Evolutionary conservation across 2,797 vertebrate genomes (phyloP).

Genomic region (Xenentodon cancila): DNA sequence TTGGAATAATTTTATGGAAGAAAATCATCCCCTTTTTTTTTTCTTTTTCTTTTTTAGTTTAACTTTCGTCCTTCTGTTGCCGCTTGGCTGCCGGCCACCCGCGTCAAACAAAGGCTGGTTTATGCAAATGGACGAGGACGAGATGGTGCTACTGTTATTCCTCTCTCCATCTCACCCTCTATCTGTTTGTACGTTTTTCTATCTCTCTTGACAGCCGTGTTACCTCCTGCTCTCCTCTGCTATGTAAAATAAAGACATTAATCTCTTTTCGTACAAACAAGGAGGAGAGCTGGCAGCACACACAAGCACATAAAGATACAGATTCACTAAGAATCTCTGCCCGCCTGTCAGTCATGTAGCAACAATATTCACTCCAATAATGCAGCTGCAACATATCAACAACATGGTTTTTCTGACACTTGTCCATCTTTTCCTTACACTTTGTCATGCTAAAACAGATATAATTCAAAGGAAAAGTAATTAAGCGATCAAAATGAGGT

Average conservation of each 20-base stretch:
- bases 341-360: conserved; percentile 48
- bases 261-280: conserved; percentile 51
- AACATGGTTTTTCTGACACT: conserved; percentile 2
- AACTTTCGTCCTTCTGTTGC: conserved; percentile 88
- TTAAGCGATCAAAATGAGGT: no score
- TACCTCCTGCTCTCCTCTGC: conserved; percentile 63
- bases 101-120: conserved; percentile 86
- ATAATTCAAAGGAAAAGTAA: conserved; percentile 1
- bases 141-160: conserved; percentile 69
- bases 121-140: conserved; percentile 84
- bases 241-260: conserved; percentile 73
- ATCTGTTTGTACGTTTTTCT: conserved; percentile 60
- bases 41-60: conserved; percentile 80
- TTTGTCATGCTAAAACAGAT: no score
- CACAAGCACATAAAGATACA: conserved; percentile 35
- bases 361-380: conserved; percentile 31
- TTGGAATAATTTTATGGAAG: conserved; percentile 78
- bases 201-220: conserved; percentile 72
- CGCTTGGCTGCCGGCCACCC: conserved; percentile 82
- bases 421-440: neutral
- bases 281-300: conserved; percentile 41
- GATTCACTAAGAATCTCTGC: conserved; percentile 37
- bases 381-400: neutral
- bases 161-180: conserved; percentile 47
- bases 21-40: conserved; percentile 78